These are phyloP conservation scores for Marmota monax DNA, from an alignment of 2,113 vertebrate genomes.

Conservation along the genomic window DNA sequence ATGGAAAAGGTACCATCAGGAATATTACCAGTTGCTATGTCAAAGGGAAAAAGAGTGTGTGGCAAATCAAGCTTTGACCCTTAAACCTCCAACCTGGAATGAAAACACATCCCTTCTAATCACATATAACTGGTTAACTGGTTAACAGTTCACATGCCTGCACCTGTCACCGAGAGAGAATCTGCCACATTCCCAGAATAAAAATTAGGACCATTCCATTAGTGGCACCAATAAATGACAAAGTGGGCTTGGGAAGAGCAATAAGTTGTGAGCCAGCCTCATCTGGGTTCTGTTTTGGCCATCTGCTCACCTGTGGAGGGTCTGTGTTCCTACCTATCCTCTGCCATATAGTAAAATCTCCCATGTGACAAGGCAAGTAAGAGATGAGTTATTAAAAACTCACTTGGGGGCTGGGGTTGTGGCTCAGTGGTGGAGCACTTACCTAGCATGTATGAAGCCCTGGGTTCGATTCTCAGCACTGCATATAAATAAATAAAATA, in stretches of 20 bases:
- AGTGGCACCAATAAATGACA: not conserved
- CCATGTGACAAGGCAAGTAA: not conserved
- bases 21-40: not conserved
- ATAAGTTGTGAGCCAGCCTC: not conserved
- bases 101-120: not conserved
- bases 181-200: not conserved
- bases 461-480: too few relatives aligned
- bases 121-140: not conserved
- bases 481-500: too few relatives aligned
- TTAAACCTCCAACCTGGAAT: not conserved
- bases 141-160: not conserved
- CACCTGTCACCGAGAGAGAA: not conserved
- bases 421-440: too few relatives aligned
- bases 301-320: not conserved
- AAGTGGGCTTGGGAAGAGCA: not conserved
- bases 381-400: not conserved
- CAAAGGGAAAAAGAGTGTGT: not conserved
- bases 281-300: not conserved
- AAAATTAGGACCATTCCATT: not conserved
- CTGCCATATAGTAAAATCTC: not conserved
- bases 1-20: not conserved
- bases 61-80: not conserved
- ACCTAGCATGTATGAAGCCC: too few relatives aligned
- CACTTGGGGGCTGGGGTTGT: too few relatives aligned
- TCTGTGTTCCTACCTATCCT: not conserved